Evolutionary conservation across 2,113 vertebrate genomes (phyloP).

Genomic region (Gymnorhina tibicen): DNA sequence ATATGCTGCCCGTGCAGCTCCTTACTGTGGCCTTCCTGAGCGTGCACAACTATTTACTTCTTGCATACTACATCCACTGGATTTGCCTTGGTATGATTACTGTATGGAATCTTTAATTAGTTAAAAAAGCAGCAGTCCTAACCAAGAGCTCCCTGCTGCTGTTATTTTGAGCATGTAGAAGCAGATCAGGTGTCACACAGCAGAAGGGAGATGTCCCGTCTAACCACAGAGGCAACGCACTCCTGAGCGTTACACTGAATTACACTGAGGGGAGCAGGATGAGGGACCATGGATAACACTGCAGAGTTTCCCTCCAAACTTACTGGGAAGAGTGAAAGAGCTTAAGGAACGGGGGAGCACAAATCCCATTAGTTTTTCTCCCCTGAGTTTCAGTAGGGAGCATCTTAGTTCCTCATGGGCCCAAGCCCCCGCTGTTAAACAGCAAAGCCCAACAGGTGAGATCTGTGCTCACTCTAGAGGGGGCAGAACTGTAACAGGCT

Average conservation of each 20-base stretch:
- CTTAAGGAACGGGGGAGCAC: neutral
- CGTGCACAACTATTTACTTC: neutral
- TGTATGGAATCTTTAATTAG: neutral
- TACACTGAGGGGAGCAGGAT: neutral
- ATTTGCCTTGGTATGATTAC: neutral
- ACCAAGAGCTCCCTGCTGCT: neutral
- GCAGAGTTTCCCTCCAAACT: neutral
- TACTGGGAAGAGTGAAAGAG: neutral
- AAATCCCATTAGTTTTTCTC: neutral
- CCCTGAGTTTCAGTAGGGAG: neutral
- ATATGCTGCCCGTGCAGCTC: neutral
- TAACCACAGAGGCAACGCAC: neutral
- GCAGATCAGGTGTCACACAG: neutral
- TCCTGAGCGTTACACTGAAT: too few species aligned
- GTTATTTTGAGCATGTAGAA: neutral
- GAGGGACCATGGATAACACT: neutral
- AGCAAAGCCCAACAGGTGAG: neutral
- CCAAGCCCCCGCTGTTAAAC: neutral
- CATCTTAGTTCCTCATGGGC: neutral
- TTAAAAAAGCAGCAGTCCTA: neutral
- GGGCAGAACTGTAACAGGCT: neutral
- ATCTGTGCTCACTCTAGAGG: neutral
- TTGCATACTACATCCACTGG: neutral
- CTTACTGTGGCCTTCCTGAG: neutral
- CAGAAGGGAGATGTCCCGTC: neutral